Percentiles rank a stretch among this genome's conserved stretches.
These are phyloP conservation scores for Hylaeus anthracinus DNA, from an alignment of 1,140 invertebrate genomes.

Conservation along the genomic window DNA sequence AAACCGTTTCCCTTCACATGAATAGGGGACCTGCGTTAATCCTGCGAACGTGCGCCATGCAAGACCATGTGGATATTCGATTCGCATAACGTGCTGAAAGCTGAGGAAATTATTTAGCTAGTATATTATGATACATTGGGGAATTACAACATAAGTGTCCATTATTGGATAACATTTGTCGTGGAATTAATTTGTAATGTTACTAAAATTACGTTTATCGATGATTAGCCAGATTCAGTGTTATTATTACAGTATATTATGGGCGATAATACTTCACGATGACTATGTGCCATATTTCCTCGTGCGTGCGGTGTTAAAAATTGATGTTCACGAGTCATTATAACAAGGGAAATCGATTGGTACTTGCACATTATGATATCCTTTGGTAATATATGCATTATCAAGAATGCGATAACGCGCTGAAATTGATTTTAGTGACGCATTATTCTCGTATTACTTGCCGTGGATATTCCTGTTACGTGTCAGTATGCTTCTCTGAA, in stretches of 20 bases:
- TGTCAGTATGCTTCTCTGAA: no score
- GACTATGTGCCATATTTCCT: not conserved
- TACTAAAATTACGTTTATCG: not conserved
- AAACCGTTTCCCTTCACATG: not conserved
- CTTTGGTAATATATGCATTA: slow-evolving; percentile 28
- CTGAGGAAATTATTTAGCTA: not conserved
- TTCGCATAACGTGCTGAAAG: not conserved
- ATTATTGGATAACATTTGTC: not conserved
- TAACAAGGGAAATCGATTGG: slow-evolving; percentile 17
- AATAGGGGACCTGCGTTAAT: not conserved
- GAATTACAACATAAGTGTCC: not conserved
- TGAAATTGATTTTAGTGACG: not conserved
- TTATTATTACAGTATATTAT: not conserved
- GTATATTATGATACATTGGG: not conserved
- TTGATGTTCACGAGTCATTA: not conserved
- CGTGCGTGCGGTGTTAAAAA: not conserved
- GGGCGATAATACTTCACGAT: slow-evolving; percentile 9
- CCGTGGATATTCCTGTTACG: not conserved
- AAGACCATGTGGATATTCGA: not conserved
- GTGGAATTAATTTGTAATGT: no score
- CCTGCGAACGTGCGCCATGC: not conserved
- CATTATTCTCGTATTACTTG: not conserved
- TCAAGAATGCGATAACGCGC: not conserved
- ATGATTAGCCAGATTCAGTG: not conserved
- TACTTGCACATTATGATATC: slow-evolving; percentile 20